Conservation (phyloP, 2,797 vertebrate genomes). For the Ambastaia sidthimunki region DNA sequence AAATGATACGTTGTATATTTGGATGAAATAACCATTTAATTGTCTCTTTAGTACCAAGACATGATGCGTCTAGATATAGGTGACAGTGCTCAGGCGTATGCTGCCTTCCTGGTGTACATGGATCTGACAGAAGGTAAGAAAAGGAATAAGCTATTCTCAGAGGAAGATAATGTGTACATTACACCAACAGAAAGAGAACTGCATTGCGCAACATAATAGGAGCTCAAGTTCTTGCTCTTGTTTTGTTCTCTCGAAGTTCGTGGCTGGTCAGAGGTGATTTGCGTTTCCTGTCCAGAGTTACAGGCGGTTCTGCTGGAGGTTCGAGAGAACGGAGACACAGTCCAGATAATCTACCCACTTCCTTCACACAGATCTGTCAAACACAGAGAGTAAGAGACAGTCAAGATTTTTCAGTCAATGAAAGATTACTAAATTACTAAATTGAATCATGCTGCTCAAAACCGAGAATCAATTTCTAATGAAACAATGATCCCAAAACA, state of each 20-base stretch:
- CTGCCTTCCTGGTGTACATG: constrained; percentile 91
- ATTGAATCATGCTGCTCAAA: too few relatives aligned
- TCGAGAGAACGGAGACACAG: constrained; percentile 74
- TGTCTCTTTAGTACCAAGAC: constrained; percentile 80
- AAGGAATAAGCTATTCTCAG: neutral
- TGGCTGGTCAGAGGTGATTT: constrained; percentile 85
- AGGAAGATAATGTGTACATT: neutral
- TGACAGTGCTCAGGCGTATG: constrained; percentile 84
- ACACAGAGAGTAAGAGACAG: constrained; percentile 82
- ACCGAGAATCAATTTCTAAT: too few relatives aligned
- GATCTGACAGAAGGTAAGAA: constrained; percentile 83
- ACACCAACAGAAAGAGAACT: neutral
- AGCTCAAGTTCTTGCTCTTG: too few relatives aligned
- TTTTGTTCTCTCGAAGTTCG: constrained; percentile 68
- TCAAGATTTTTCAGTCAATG: neutral
- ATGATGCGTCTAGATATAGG: constrained; percentile 85
- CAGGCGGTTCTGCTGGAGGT: constrained; percentile 85
- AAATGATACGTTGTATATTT: neutral
- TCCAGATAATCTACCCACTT: constrained; percentile 84
- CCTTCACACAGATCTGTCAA: constrained; percentile 79
- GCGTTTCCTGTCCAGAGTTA: constrained; percentile 80
- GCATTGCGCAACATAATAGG: neutral
- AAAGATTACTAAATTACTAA: too few relatives aligned
- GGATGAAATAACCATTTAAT: neutral
- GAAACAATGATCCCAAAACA: too few relatives aligned